Base-by-base conservation (phyloP, 2,888 invertebrate species). In the Abrostola tripartita region DNA sequence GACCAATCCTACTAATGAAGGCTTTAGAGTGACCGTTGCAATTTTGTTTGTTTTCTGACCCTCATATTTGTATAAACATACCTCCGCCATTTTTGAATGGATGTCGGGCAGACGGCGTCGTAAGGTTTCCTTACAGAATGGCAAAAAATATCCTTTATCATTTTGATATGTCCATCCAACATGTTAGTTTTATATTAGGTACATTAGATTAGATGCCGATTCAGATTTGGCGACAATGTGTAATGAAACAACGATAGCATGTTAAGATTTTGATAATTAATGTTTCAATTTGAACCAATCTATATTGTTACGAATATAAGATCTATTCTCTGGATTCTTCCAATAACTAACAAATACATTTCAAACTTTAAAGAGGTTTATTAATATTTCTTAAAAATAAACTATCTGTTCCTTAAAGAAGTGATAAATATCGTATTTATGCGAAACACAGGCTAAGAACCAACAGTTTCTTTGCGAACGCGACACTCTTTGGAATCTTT, bases 401-500 rank as follows among this genome's bases (percentile, higher is more conserved):
- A 24, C 24, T 24, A 2, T 24, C 24, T 24, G n/a, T n/a, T 24
- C 44, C 5, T 8, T 7, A 47, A 47, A 9, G 14, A 24, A 9
- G 10, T 8, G 14, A 9, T 47, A 7, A 37, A 36, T 47, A 24
- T 49, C 5, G n/a, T 47, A 56, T 40, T 47, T 47, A 47, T 6
- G 24, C 10, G 1, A 51, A 47, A 58, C 42, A 5, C 10, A 10
- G 2, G 7, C 2, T 2, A n/a, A 37, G 12, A 41, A 1, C 36
- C 2, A 5, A 51, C 35, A 52, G 37, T 24, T 47, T 68, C 38
- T 0, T 35, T 41, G 36, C 24, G 47, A 69, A 65, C 51, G 50
- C 41, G 59, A 64, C 11, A 68, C 64, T 57, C 56, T 49, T 61
- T 55, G 11, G 37, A 37, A 69, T 65, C 61, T 65, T 69, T 47